phyloP scores from a whole-genome alignment of 2,888 invertebrate species.

The Phasia obesa region DNA sequence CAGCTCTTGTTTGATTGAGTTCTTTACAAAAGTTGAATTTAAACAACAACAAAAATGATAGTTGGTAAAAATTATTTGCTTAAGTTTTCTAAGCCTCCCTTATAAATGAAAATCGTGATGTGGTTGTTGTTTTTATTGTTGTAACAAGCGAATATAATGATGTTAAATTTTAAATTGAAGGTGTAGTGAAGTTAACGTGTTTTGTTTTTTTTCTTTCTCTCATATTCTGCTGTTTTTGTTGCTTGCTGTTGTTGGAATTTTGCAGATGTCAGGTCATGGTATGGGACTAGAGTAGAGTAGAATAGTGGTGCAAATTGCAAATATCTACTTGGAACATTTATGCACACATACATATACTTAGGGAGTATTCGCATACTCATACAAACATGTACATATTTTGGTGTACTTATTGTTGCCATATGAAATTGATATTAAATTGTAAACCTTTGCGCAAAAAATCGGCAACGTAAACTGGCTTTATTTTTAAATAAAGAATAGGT shows the following conservation, averaged over 20 bases:
- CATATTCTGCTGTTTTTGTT: slow-evolving; percentile 24
- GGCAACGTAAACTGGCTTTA: no score
- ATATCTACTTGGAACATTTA: slow-evolving; percentile 32
- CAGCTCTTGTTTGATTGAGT: neutral
- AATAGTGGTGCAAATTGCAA: slow-evolving; percentile 64
- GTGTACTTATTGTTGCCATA: neutral
- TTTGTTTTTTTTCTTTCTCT: no score
- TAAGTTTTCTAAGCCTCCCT: slow-evolving; percentile 55
- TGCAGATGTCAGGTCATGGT: slow-evolving; percentile 70
- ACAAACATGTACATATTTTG: neutral
- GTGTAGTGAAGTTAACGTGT: slow-evolving; percentile 41
- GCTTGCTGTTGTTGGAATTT: slow-evolving; percentile 56
- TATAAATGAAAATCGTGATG: slow-evolving; percentile 51
- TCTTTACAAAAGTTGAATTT: slow-evolving; percentile 12
- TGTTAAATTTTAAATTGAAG: slow-evolving; percentile 62
- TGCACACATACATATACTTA: slow-evolving; percentile 19
- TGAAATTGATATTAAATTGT: no score
- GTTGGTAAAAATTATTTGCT: slow-evolving; percentile 8
- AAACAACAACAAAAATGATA: neutral
- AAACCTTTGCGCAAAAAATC: no score
- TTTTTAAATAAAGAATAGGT: no score
- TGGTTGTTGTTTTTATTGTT: slow-evolving; percentile 31
- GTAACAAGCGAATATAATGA: slow-evolving; percentile 44
- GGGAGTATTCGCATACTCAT: neutral
- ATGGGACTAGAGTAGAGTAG: slow-evolving; percentile 42